Evolutionary conservation across 2,113 vertebrate species (phyloP).

Genomic region (Eulemur rufifrons): DNA sequence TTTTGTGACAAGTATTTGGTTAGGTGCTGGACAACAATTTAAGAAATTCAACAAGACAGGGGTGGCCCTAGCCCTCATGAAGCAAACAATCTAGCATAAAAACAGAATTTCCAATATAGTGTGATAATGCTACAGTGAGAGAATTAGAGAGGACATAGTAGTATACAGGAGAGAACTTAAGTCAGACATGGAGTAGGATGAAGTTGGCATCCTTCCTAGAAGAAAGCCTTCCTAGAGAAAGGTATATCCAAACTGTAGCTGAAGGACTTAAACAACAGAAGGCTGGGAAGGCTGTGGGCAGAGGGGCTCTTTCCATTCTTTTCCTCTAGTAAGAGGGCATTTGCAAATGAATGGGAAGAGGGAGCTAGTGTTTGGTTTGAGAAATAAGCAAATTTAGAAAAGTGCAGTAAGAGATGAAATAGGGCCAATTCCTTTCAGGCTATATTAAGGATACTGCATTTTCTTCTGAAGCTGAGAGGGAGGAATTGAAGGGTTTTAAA

Average conservation of each 20-base stretch:
- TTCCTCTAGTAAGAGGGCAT: not conserved
- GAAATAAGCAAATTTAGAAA: not conserved
- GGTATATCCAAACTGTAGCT: fast-evolving
- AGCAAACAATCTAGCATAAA: not conserved
- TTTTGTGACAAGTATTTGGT: not conserved
- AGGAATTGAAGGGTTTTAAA: not conserved
- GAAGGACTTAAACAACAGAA: not conserved
- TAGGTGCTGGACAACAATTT: not conserved
- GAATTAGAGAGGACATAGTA: not conserved
- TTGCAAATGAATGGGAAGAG: not conserved
- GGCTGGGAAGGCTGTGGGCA: not conserved
- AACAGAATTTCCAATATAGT: not conserved
- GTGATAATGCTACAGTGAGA: not conserved
- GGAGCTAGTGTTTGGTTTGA: not conserved
- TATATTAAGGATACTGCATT: not conserved
- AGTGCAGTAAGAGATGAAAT: not conserved
- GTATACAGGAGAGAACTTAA: not conserved
- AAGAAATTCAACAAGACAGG: not conserved
- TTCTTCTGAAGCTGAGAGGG: not conserved
- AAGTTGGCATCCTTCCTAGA: not conserved
- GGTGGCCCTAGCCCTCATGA: not conserved
- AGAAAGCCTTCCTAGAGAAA: not conserved
- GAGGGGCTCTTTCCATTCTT: not conserved
- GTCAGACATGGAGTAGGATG: not conserved
- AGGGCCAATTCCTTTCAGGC: not conserved